A percentile compares a stretch with the other conserved stretches of the same genome.
These are phyloP conservation scores for Pachypeltis micranthus DNA, from an alignment of 1,140 invertebrate species.

Conservation along the genomic window DNA sequence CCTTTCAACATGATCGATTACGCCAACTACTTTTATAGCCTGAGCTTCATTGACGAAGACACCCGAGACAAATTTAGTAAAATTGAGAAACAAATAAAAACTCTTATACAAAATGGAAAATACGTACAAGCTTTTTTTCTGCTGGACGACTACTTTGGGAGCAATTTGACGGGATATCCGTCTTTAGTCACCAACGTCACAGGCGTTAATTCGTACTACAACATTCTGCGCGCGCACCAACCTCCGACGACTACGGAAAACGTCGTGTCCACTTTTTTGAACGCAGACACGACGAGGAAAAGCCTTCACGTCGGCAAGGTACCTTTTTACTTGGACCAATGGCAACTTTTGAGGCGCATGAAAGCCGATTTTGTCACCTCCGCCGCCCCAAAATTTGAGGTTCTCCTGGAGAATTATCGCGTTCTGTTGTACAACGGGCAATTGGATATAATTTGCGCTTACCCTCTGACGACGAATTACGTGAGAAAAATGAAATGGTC, in stretches of 20 bases:
- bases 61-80: slow-evolving; percentile 17
- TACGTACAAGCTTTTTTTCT: slow-evolving; percentile 14
- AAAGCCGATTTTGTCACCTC: slow-evolving; percentile 72
- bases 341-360: slow-evolving; percentile 51
- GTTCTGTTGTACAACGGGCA: slow-evolving; percentile 71
- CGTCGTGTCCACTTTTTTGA: too few species aligned
- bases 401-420: slow-evolving; percentile 53
- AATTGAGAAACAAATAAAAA: slow-evolving; percentile 15
- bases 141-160: background rate
- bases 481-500: slow-evolving; percentile 40
- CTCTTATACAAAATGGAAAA: background rate
- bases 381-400: slow-evolving; percentile 58
- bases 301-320: slow-evolving; percentile 73
- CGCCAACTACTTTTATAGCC: slow-evolving; percentile 66
- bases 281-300: slow-evolving; percentile 45
- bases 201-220: slow-evolving; percentile 12
- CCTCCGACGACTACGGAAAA: too few species aligned
- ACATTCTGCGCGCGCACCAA: too few species aligned
- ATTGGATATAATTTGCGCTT: slow-evolving; percentile 72
- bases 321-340: slow-evolving; percentile 37
- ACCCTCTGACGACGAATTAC: slow-evolving; percentile 62
- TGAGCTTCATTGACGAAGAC: slow-evolving; percentile 40
- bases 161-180: slow-evolving; percentile 8
- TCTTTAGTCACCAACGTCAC: slow-evolving; percentile 10
- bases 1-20: slow-evolving; percentile 63